phyloP scores from a whole-genome alignment of 2,797 vertebrate species.

The Hyperoplus lanceolatus region DNA sequence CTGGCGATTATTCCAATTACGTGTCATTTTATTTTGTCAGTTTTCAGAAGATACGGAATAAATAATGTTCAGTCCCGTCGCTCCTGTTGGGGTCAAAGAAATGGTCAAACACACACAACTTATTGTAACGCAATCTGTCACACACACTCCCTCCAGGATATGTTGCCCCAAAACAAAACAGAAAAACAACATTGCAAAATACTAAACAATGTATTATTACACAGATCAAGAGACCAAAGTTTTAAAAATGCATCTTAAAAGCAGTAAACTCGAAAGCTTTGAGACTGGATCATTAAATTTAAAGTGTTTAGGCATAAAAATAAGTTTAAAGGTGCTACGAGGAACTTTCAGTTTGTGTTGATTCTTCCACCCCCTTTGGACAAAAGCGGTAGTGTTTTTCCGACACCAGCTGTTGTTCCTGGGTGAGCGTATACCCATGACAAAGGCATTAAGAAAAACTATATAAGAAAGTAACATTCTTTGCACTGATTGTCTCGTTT shows the following conservation, averaged over 20 bases:
- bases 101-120: conserved; percentile 12
- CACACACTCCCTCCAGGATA: neutral
- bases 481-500: too few relatives aligned
- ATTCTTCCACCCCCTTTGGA: too few relatives aligned
- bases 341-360: too few relatives aligned
- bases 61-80: neutral
- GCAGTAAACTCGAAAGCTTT: neutral
- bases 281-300: neutral
- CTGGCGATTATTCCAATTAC: too few relatives aligned
- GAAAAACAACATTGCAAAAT: neutral
- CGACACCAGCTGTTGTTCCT: too few relatives aligned
- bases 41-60: too few relatives aligned
- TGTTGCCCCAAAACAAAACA: neutral
- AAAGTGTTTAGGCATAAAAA: neutral
- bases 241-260: conserved; percentile 5
- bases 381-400: too few relatives aligned
- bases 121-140: neutral
- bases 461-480: too few relatives aligned
- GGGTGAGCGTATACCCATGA: too few relatives aligned
- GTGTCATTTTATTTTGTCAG: too few relatives aligned
- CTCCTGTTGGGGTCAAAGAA: conserved; percentile 49
- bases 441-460: too few relatives aligned
- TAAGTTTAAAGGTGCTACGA: too few relatives aligned
- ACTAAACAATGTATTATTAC: neutral
- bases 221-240: neutral